phyloP scores from a whole-genome alignment of 1,140 invertebrate species.

The Monochamus saltuarius region DNA sequence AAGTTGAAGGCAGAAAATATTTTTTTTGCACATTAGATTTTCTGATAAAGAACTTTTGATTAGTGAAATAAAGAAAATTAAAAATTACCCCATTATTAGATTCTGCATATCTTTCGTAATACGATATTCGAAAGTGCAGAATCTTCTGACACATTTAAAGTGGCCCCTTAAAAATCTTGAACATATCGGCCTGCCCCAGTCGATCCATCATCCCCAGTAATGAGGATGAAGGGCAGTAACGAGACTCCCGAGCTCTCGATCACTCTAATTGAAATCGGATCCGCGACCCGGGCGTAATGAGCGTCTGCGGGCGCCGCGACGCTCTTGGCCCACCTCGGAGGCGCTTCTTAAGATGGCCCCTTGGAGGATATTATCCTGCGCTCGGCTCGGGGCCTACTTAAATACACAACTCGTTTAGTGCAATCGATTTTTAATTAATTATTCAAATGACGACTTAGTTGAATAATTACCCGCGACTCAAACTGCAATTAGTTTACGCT shows the following conservation, averaged over 20 bases:
- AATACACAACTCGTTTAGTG: slow-evolving; percentile 28
- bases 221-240: slow-evolving; percentile 39
- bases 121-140: no score
- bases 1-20: no score
- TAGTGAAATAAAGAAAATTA: no score
- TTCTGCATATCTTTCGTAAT: no score
- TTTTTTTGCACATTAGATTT: no score
- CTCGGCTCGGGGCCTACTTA: slow-evolving; percentile 19
- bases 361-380: slow-evolving; percentile 35
- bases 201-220: slow-evolving; percentile 41
- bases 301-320: slow-evolving; percentile 29
- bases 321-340: slow-evolving; percentile 21
- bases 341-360: slow-evolving; percentile 33
- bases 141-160: no score
- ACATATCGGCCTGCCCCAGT: no score
- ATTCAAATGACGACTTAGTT: slow-evolving; percentile 18
- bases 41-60: no score
- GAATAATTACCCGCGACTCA: no score
- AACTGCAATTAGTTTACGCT: no score
- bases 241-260: slow-evolving; percentile 40
- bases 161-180: no score
- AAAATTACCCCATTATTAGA: no score
- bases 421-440: slow-evolving; percentile 37
- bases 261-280: slow-evolving; percentile 46
- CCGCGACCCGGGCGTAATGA: slow-evolving; percentile 37